phyloP scores from a whole-genome alignment of 37 sponge, comb jelly and placozoan species.

The Halichondria panicea region DNA sequence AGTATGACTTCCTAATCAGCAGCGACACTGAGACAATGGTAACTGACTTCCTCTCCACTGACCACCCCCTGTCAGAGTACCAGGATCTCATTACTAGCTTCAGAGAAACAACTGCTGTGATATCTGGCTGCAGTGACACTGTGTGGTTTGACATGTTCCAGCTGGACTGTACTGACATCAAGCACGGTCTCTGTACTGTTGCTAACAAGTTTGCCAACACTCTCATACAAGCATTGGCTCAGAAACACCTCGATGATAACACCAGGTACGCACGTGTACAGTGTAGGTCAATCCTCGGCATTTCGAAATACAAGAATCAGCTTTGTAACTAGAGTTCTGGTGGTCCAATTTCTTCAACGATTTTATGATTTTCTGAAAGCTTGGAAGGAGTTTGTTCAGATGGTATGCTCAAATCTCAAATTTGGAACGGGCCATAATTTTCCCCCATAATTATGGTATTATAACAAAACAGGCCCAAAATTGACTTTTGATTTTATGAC shows the following conservation, averaged over 20 bases:
- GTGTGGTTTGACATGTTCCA: conserved; percentile 72
- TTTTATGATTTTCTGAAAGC: too few relatives aligned
- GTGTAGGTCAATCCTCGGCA: not conserved
- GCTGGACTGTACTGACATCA: conserved; percentile 86
- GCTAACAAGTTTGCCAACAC: conserved; percentile 27
- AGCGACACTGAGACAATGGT: conserved; percentile 76
- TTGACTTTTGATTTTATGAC: too few relatives aligned
- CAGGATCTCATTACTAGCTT: conserved; percentile 59
- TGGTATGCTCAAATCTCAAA: too few relatives aligned
- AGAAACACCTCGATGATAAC: conserved; percentile 68
- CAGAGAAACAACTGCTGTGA: conserved; percentile 31
- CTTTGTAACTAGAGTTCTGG: too few relatives aligned
- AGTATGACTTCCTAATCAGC: conserved; percentile 71
- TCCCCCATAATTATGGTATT: too few relatives aligned
- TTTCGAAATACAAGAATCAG: too few relatives aligned
- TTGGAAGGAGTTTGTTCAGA: too few relatives aligned
- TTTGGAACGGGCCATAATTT: too few relatives aligned
- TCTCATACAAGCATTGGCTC: conserved; percentile 59
- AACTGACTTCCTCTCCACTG: conserved; percentile 57
- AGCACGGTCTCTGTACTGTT: conserved; percentile 49
- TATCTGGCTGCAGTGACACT: conserved; percentile 59
- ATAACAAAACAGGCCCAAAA: too few relatives aligned
- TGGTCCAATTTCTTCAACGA: not conserved
- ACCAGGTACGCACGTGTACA: conserved; percentile 41
- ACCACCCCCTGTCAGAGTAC: conserved; percentile 70